Conservation (phyloP, 2,113 vertebrate species). For the Oreotrochilus melanogaster region DNA sequence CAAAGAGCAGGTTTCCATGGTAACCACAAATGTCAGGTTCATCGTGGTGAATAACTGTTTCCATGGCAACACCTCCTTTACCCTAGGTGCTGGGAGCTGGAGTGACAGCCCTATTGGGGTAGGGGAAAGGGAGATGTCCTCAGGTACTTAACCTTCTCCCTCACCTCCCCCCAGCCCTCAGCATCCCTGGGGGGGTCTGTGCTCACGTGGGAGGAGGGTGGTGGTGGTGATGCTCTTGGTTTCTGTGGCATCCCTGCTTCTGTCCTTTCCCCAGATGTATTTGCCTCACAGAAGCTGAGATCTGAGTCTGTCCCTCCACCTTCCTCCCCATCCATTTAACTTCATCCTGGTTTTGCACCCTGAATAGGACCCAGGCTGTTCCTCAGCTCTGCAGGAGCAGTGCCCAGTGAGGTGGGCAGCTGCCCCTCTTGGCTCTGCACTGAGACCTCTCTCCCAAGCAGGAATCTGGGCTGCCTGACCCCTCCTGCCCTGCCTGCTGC, state of each 20-base stretch:
- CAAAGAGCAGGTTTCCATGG: constrained; percentile 82
- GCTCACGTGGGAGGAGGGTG: too few relatives aligned
- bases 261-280: not conserved
- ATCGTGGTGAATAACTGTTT: constrained; percentile 82
- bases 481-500: not conserved
- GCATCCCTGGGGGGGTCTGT: not conserved
- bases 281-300: not conserved
- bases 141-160: constrained; percentile 30
- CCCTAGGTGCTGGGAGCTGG: constrained; percentile 78
- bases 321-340: constrained; percentile 34
- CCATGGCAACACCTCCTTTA: constrained; percentile 81
- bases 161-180: not conserved
- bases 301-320: not conserved
- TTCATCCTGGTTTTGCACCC: not conserved
- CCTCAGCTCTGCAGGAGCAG: not conserved
- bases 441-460: not conserved
- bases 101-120: constrained; percentile 67
- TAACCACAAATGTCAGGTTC: constrained; percentile 85
- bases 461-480: constrained; percentile 36
- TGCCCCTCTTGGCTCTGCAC: not conserved
- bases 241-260: not conserved
- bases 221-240: not conserved
- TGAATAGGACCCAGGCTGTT: not conserved
- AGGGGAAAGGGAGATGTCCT: constrained; percentile 40
- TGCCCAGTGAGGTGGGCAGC: not conserved